Evolutionary conservation across 2,888 invertebrate species (phyloP).

Genomic region (Pheosia gnoma): DNA sequence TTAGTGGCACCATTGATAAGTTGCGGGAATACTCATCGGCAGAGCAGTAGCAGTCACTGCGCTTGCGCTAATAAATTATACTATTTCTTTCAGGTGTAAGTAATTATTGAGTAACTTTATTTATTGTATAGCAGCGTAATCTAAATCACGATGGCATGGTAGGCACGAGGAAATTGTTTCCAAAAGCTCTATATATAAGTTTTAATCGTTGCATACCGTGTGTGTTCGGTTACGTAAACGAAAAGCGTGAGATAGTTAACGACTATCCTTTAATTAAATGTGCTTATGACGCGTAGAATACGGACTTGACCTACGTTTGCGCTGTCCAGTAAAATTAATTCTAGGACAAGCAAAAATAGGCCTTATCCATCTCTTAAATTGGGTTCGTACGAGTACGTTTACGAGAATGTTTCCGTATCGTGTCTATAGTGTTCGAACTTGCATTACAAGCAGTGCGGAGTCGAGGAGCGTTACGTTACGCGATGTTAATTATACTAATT

Average conservation of each 20-base stretch:
- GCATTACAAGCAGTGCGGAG: constrained; percentile 37
- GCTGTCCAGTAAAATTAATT: neutral
- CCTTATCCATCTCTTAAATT: neutral
- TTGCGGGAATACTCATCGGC: constrained; percentile 35
- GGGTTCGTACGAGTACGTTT: neutral
- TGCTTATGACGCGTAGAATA: neutral
- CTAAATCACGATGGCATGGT: constrained; percentile 10
- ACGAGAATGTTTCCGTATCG: neutral
- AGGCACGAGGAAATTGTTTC: neutral
- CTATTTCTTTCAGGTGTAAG: constrained; percentile 38
- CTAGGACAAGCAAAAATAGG: neutral
- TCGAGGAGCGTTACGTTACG: constrained; percentile 61
- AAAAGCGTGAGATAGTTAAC: neutral
- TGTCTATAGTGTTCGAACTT: constrained; percentile 11
- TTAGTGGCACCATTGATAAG: constrained; percentile 17
- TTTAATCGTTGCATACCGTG: neutral
- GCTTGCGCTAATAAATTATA: constrained; percentile 35
- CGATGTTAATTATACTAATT: constrained; percentile 73
- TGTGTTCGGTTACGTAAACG: neutral
- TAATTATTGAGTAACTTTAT: constrained; percentile 50
- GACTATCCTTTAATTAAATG: neutral
- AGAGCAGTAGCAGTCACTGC: constrained; percentile 11
- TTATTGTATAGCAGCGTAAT: constrained; percentile 39
- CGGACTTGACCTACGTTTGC: neutral
- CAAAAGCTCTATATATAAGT: neutral